phyloP scores from a whole-genome alignment of 2,113 vertebrate species.

The Ictalurus furcatus region DNA sequence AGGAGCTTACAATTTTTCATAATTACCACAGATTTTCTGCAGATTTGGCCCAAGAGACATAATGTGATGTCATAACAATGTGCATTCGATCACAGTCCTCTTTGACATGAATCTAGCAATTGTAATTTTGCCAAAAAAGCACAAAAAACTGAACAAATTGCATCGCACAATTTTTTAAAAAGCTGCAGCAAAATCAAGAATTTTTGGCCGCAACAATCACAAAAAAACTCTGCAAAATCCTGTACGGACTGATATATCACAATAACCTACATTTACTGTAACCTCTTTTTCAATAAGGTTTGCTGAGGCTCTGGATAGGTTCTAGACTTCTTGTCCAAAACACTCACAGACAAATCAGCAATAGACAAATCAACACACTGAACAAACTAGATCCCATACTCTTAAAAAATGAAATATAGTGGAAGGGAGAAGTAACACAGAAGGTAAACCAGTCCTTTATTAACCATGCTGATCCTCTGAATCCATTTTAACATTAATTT shows the following conservation, averaged over 20 bases:
- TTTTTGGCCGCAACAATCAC: too few relatives aligned
- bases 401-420: not conserved
- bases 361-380: not conserved
- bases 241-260: not conserved
- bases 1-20: too few relatives aligned
- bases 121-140: too few relatives aligned
- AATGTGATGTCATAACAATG: too few relatives aligned
- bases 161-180: too few relatives aligned
- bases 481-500: not conserved
- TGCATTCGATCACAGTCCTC: too few relatives aligned
- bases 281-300: not conserved
- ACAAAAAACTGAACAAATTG: too few relatives aligned
- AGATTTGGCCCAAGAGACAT: too few relatives aligned
- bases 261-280: not conserved
- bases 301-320: not conserved
- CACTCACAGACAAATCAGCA: not conserved
- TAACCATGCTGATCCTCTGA: not conserved
- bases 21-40: too few relatives aligned
- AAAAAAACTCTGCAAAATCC: too few relatives aligned
- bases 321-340: not conserved
- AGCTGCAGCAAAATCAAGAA: too few relatives aligned
- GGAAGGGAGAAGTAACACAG: not conserved
- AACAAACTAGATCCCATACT: not conserved
- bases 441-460: not conserved
- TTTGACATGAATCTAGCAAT: too few relatives aligned